Evolutionary conservation across 2,113 vertebrate species (phyloP), one percentile per base, ranked within the genome.

Genomic region (Grallaria varia): DNA sequence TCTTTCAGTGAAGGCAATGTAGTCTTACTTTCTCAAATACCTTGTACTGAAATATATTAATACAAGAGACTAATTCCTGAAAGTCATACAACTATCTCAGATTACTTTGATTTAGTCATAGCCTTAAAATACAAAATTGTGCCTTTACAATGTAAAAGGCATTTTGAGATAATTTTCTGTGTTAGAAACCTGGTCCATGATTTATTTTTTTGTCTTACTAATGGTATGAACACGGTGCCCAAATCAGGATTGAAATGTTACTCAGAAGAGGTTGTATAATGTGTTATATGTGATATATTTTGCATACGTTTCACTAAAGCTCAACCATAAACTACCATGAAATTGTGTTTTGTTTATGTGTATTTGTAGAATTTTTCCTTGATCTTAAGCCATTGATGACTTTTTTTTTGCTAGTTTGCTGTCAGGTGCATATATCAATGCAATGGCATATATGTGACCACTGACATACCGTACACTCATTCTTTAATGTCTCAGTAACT

Each of bases 361-460:
- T 50, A 45, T 53, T 75, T 60, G 30, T 39, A 44, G 22, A 82
- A 37, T 56, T 74, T 80, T 80, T 77, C 27, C 6, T 62, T 33
- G 33, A 62, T 17, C 6, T 39, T 39, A 72, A 82, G 33, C 39
- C 4, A 31, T 14, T 18, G 10, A 25, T 52, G n/a, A 47, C 5
- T 40, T 69, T 64, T 72, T 33, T 8, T 59, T 64, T 75, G 9
- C 8, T 66, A 24, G 3, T 56, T 83, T 84, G n/a, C 7, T 67
- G 3, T 52, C 0, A 2, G 23, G 5, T 2, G 0, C 33, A 12
- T n/a, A n/a, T 21, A 30, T 30, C 67, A 67, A 67, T 21, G 10
- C 9, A 86, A 31, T 19, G 18, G 10, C 30, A n/a, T 31, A 10
- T 42, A 39, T 28, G 31, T 56, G 37, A 62, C 30, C 15, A 22